Evolutionary conservation across 2,888 invertebrate species (phyloP).

Genomic region (Caenorhabditis uteleia): DNA sequence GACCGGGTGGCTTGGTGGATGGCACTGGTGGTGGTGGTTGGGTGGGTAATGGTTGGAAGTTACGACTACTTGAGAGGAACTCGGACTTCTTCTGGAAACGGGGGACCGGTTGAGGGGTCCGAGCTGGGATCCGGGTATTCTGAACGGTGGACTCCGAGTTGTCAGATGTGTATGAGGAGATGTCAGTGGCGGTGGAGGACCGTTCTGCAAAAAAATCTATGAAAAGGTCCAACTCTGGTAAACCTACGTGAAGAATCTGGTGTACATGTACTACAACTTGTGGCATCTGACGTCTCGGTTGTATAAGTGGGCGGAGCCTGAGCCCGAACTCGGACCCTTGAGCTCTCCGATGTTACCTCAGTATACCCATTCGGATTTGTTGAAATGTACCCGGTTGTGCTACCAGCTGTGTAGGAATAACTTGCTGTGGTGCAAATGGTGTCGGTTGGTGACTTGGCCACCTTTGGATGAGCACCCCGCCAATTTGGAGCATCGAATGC

Average conservation of each 20-base stretch:
- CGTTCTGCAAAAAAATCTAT: slow-evolving; percentile 12
- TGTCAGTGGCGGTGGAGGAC: slow-evolving; percentile 38
- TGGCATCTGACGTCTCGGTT: slow-evolving; percentile 18
- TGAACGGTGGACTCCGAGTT: slow-evolving; percentile 32
- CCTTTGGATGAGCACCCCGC: too few species aligned
- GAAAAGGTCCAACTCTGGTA: not conserved
- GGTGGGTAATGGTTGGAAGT: slow-evolving; percentile 26
- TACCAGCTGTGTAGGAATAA: slow-evolving; percentile 13
- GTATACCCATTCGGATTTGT: slow-evolving; percentile 37
- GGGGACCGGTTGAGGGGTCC: not conserved
- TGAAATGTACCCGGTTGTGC: slow-evolving; percentile 15
- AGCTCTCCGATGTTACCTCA: slow-evolving; percentile 10
- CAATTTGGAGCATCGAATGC: too few species aligned
- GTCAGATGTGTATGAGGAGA: slow-evolving; percentile 13
- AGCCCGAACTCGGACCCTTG: slow-evolving; percentile 16
- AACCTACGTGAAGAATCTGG: slow-evolving; percentile 28
- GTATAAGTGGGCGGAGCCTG: not conserved
- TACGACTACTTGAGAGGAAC: slow-evolving; percentile 14
- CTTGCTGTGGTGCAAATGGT: slow-evolving; percentile 5
- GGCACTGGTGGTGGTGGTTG: slow-evolving; percentile 14
- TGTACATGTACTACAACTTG: slow-evolving; percentile 25
- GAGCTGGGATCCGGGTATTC: slow-evolving; percentile 14
- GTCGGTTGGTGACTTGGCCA: slow-evolving; percentile 10
- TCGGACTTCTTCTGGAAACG: slow-evolving; percentile 6
- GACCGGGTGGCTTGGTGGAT: too few species aligned